phyloP scores from a whole-genome alignment of 2,113 vertebrate genomes.

The Bombycilla garrulus region DNA sequence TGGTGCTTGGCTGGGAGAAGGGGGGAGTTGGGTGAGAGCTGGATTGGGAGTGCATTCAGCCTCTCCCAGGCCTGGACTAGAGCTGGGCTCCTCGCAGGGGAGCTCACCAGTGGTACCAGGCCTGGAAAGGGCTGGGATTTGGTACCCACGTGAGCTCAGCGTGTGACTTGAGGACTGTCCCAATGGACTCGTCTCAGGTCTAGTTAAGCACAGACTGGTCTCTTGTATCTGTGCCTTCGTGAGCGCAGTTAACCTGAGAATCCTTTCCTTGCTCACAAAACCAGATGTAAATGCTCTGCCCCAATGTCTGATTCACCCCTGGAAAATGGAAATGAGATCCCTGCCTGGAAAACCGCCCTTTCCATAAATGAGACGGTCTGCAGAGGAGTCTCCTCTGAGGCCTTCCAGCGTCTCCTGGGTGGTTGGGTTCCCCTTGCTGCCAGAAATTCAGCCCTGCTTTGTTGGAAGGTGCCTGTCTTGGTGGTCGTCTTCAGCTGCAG shows the following conservation, averaged over 20 bases:
- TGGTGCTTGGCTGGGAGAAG: background rate
- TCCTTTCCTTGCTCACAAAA: background rate
- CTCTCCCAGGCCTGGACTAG: background rate
- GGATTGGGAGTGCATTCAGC: fast-evolving
- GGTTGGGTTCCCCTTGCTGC: background rate
- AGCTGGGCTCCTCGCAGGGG: background rate
- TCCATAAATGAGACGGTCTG: background rate
- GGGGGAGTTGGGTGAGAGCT: background rate
- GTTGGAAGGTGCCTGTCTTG: background rate
- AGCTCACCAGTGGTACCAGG: background rate
- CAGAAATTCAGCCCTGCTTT: background rate
- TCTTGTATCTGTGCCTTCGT: fast-evolving
- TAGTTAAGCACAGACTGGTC: background rate
- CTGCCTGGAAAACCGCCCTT: background rate
- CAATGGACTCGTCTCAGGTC: background rate
- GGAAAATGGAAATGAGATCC: conserved; percentile 16
- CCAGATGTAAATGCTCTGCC: background rate
- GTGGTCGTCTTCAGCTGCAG: fast-evolving
- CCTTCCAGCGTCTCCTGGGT: background rate
- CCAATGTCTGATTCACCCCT: background rate
- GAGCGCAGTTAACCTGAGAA: background rate
- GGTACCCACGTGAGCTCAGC: fast-evolving
- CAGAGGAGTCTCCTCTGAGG: background rate
- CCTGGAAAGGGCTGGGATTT: background rate
- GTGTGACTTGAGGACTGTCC: background rate